A percentile compares a stretch with the other conserved stretches of the same genome.
Evolutionary conservation across 2,888 invertebrate genomes (phyloP).

Genomic region (Diachrysia chrysitis): DNA sequence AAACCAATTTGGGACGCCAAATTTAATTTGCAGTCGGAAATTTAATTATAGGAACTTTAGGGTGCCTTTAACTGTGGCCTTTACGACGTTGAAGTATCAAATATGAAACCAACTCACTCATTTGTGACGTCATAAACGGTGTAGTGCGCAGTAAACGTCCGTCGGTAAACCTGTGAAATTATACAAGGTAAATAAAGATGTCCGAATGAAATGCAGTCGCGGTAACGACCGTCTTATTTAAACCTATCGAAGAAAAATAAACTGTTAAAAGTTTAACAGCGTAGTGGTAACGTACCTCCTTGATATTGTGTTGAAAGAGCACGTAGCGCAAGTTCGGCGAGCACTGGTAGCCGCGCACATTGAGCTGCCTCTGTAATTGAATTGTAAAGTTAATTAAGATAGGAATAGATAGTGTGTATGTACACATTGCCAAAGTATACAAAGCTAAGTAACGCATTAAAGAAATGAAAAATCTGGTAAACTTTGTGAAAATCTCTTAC

Average conservation of each 20-base stretch:
- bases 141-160: slow-evolving; percentile 96
- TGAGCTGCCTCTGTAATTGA: slow-evolving; percentile 93
- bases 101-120: slow-evolving; percentile 91
- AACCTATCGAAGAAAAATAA: slow-evolving; percentile 59
- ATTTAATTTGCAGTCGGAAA: slow-evolving; percentile 72
- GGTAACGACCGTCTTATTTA: slow-evolving; percentile 56
- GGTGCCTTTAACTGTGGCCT: slow-evolving; percentile 63
- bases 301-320: slow-evolving; percentile 96
- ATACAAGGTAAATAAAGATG: slow-evolving; percentile 63
- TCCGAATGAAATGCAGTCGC: slow-evolving; percentile 48
- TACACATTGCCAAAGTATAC: slow-evolving; percentile 8
- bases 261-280: slow-evolving; percentile 68
- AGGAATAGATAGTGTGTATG: slow-evolving; percentile 11
- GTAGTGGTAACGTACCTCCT: slow-evolving; percentile 90
- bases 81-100: slow-evolving; percentile 65
- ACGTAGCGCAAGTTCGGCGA: slow-evolving; percentile 96
- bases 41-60: slow-evolving; percentile 66
- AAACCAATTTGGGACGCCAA: slow-evolving; percentile 69
- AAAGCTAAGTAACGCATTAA: slow-evolving; percentile 22
- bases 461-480: slow-evolving; percentile 34
- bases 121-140: slow-evolving; percentile 97
- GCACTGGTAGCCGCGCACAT: slow-evolving; percentile 96
- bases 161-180: slow-evolving; percentile 93
- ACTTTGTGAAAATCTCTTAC: slow-evolving; percentile 46
- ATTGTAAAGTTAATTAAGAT: slow-evolving; percentile 50